Evolutionary conservation across 2,797 vertebrate genomes (phyloP).

Genomic region (Neosalanx taihuensis): DNA sequence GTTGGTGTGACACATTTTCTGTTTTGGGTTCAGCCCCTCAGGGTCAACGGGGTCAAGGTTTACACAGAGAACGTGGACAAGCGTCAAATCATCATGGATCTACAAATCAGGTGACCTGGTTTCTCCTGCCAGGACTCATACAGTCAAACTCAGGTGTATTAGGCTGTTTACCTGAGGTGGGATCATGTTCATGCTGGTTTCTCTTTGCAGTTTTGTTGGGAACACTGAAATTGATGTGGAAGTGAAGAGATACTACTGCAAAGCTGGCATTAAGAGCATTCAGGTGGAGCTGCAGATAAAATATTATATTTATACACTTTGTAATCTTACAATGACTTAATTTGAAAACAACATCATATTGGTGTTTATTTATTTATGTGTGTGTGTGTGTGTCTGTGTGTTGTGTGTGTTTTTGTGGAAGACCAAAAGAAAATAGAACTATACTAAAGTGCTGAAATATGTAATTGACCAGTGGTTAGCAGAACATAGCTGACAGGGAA

Average conservation of each 20-base stretch:
- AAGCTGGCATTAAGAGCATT: slow-evolving; percentile 95
- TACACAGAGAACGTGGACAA: slow-evolving; percentile 98
- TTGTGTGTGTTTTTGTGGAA: not conserved
- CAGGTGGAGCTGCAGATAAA: slow-evolving; percentile 68
- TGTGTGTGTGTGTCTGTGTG: not conserved
- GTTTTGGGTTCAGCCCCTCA: slow-evolving; percentile 79
- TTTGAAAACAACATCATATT: too few species aligned
- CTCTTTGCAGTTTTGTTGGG: slow-evolving; percentile 85
- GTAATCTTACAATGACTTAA: too few species aligned
- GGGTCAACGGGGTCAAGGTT: slow-evolving; percentile 96
- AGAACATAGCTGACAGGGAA: slow-evolving; percentile 28
- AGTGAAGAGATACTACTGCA: slow-evolving; percentile 96
- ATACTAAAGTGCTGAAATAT: not conserved
- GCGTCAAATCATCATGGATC: slow-evolving; percentile 96
- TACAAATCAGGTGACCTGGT: slow-evolving; percentile 91
- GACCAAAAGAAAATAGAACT: not conserved
- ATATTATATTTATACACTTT: too few species aligned
- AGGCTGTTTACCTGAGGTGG: not conserved
- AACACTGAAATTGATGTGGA: slow-evolving; percentile 96
- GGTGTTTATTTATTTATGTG: too few species aligned
- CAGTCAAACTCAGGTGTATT: not conserved
- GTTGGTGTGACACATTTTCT: slow-evolving; percentile 36
- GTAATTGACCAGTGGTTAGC: slow-evolving; percentile 27
- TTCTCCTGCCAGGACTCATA: not conserved
- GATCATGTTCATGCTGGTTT: slow-evolving; percentile 11